phyloP scores from a whole-genome alignment of 1,140 invertebrate genomes.

The Lasioglossum baleicum region DNA sequence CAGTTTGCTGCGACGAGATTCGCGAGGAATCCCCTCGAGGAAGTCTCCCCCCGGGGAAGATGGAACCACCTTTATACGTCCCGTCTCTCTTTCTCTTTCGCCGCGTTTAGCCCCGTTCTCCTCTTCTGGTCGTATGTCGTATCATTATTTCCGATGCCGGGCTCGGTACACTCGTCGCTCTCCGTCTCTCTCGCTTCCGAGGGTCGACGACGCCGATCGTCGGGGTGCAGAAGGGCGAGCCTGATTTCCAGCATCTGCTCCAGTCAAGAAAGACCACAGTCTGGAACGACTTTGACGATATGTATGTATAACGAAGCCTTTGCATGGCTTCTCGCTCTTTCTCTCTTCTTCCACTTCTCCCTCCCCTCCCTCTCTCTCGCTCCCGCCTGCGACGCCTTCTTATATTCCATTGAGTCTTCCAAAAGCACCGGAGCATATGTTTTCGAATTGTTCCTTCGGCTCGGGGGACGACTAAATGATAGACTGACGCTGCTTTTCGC shows the following conservation, averaged over 20 bases:
- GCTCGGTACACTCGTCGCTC: conserved; percentile 54
- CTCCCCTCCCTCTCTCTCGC: too few species aligned
- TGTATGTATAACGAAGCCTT: conserved; percentile 37
- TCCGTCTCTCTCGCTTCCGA: conserved; percentile 9
- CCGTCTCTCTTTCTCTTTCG: conserved; percentile 25
- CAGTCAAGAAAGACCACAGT: conserved; percentile 42
- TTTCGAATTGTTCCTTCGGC: conserved; percentile 36
- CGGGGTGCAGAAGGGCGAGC: conserved; percentile 64
- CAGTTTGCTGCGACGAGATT: conserved; percentile 49
- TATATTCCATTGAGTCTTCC: conserved; percentile 36
- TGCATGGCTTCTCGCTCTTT: conserved; percentile 18
- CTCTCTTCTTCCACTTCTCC: not conserved
- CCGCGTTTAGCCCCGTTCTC: conserved; percentile 52
- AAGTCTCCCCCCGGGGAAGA: conserved; percentile 27
- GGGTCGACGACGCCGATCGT: conserved; percentile 65
- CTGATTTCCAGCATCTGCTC: conserved; percentile 75
- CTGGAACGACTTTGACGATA: conserved; percentile 40
- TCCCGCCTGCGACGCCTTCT: conserved; percentile 31
- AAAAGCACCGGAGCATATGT: conserved; percentile 43
- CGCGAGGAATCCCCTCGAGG: conserved; percentile 53
- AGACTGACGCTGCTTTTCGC: conserved; percentile 12
- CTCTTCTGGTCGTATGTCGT: conserved; percentile 37
- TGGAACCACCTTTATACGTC: conserved; percentile 37
- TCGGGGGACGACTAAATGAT: conserved; percentile 34
- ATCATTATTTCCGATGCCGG: conserved; percentile 69